Percentiles rank a stretch among this genome's conserved stretches.
These are phyloP conservation scores for Ptychoptera contaminata DNA, from an alignment of 2,888 invertebrate genomes.

Conservation along the genomic window DNA sequence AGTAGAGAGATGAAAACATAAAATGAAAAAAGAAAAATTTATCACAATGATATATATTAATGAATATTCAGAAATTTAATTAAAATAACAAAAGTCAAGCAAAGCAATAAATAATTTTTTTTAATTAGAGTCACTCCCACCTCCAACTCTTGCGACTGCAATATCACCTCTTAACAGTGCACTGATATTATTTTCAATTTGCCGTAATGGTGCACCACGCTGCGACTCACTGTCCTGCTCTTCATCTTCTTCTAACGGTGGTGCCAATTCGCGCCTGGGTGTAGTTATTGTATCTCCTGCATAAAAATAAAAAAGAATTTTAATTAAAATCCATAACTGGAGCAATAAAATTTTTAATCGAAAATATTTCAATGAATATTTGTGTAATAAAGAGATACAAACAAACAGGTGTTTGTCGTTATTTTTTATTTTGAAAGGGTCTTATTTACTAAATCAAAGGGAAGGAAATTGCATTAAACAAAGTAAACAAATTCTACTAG, in stretches of 20 bases:
- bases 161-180: constrained; percentile 41
- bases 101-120: no score
- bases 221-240: constrained; percentile 46
- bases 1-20: not conserved
- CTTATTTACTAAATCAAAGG: no score
- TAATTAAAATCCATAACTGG: no score
- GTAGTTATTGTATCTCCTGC: constrained; percentile 23
- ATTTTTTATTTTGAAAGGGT: no score
- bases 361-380: not conserved
- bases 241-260: constrained; percentile 52
- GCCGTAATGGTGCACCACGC: constrained; percentile 48
- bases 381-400: not conserved
- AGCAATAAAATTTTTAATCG: not conserved
- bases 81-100: no score
- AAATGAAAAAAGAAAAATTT: not conserved
- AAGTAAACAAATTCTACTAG: no score
- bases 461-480: no score
- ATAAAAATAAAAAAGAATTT: constrained; percentile 1
- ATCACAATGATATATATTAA: no score
- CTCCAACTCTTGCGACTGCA: constrained; percentile 20
- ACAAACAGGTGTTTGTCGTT: no score
- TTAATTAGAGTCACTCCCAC: constrained; percentile 8
- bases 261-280: constrained; percentile 47
- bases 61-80: no score
- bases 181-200: constrained; percentile 57